Base-by-base conservation (phyloP, 2,797 vertebrate species). In the Squalus acanthias region DNA sequence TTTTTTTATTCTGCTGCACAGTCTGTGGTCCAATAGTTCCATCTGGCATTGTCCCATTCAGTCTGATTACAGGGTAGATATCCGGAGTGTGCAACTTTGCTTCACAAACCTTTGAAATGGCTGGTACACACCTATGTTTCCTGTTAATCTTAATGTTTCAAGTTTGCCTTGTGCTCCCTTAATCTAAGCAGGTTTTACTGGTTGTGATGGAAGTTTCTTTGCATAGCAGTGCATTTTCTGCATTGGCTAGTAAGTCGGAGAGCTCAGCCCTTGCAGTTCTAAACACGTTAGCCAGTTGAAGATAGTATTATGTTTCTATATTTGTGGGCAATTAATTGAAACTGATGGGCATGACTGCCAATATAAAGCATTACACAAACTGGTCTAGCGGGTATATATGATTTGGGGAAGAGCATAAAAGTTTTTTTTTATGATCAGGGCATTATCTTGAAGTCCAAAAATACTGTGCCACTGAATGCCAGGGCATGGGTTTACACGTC, bases 11-110 rank as follows among this genome's bases (percentile, higher is more conserved):
- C 65, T 50, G 79, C n/a, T 82, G n/a, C 29, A 9, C 72, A 67
- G 15, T 67, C 79, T 85, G 79, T 22, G 13, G 8, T 33, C 2
- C 3, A 63, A 74, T 17, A 29, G 6, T 17, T 0, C 60, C 69
- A 0, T 92, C 46, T 60, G 85, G 72, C 67, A 89, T 96, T 69
- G 67, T 96, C 24, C 92, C 67, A 79, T 57, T 96, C 96, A 93
- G 50, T 95, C 95, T 57, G 82, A 10, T 17, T 29, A 17, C 76
- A 33, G 13, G 5, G 26, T 72, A 79, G 24, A 96, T 85, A 39
- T 0, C 88, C 5, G 46, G 57, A 93, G 24, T 12, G 20, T 76
- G 92, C 20, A 93, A 24, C 63, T 46, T 46, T 0, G 17, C 63
- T 93, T 39, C 33, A 39, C n/a, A 93, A 46, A 93, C n/a, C 63